Base-by-base conservation (phyloP, 2,888 invertebrate species). In the Drosophila testacea region DNA sequence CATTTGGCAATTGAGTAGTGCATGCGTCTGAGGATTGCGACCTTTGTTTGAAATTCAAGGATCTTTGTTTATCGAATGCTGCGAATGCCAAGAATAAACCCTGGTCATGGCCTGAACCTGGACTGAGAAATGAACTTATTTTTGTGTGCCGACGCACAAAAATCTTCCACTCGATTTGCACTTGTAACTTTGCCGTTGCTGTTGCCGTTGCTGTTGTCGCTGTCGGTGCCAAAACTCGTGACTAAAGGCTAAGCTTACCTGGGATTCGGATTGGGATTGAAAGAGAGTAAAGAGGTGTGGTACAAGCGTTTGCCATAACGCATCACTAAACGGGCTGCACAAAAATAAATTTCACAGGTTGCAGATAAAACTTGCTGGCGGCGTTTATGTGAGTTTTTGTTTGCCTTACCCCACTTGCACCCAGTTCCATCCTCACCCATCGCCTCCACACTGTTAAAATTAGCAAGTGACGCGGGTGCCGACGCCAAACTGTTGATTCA, bases 161-260 rank as follows among this genome's bases (percentile, higher is more conserved):
- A 83, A 73, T 87, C 89, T 89, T 86, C 85, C 87, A 73, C 64
- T 84, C 85, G 89, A 89, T 86, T 85, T 88, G 71, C 69, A 77
- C 48, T 68, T 51, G 54, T 57, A 73, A 69, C 67, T 65, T 67
- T 52, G 60, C 47, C 70, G 64, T 51, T 38, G 51, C 7, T 7
- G 30, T 67, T 52, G 60, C 47, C 70, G 64, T 51, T 38, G 51
- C 7, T 7, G 30, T 6, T 54, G 39, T 41, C 54, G 42, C 36
- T 27, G 27, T 51, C 32, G 34, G 9, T 77, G 83, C 73, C 84
- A 82, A 86, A 77, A 67, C 70, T 47, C 41, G 16, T 48, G 22
- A 48, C 27, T 16, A 27, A 47, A 56, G 62, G 30, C 48, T 13
- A n/a, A 56, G 60, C 55, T 78, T 59, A 73, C 64, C 78, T 73